Base-by-base conservation (phyloP, 2,797 vertebrate species). In the Peromyscus eremicus region DNA sequence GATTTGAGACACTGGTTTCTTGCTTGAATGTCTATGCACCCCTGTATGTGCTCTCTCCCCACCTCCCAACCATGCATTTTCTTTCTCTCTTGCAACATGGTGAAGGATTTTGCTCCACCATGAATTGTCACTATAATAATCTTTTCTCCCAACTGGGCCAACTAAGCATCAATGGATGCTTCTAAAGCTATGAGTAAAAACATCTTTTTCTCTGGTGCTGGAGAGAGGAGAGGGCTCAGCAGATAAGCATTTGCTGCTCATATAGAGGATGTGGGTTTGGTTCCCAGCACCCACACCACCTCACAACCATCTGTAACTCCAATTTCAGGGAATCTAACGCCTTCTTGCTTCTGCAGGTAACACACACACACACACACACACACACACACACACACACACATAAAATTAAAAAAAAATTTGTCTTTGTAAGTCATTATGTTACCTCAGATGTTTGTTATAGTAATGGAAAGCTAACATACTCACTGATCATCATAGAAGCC, bases 31-130 rank as follows among this genome's bases (percentile, higher is more conserved):
- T 10, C 34, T 57, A 9, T 23, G 16, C 6, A 34, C 66, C 16
- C 4, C 0, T 25, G n/a, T 3, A 2, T 11, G 13, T 49, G n/a
- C 37, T 71, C 32, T 37, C 32, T 19, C 21, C 6, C 10, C 4
- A 2, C 5, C 17, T 60, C 55, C 29, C 29, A 64, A 46, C 9
- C 40, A 84, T 46, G 60, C 60, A 46, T 66, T 23, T 68, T 64
- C 46, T 10, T 10, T 19, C 23, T 57, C 37, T 70, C n/a, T 68
- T 37, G 19, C n/a, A 21, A 34, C 25, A 46, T 17, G 21, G n/a
- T 68, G 62, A 68, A n/a, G 32, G 5, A 5, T 43, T 79, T 73
- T 79, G 32, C 23, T 19, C 9, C 11, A 32, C 7, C 46, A 27
- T 29, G 9, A 19, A 32, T 19, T 17, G 46, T 34, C 34, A 34